Conservation (phyloP, 2,113 vertebrate genomes). For the Ailurus styani region DNA sequence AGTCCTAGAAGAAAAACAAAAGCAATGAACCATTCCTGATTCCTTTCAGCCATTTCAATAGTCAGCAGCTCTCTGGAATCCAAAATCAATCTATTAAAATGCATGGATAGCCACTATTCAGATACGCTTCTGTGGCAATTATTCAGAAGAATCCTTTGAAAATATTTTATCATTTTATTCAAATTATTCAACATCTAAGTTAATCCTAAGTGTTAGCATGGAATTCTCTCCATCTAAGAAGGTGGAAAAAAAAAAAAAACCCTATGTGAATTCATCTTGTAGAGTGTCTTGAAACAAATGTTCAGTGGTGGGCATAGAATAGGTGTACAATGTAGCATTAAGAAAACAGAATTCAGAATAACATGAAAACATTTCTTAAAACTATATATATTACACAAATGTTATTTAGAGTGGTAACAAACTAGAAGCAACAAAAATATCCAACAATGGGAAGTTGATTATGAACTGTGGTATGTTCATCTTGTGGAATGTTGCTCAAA, state of each 20-base stretch:
- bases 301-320: not conserved
- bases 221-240: not conserved
- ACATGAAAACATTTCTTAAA: not conserved
- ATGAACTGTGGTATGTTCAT: not conserved
- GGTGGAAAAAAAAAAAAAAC: not conserved
- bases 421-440: not conserved
- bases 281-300: not conserved
- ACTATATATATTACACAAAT: not conserved
- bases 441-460: not conserved
- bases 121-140: not conserved
- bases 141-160: not conserved
- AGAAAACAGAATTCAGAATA: not conserved
- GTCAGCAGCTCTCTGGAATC: not conserved
- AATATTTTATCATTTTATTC: not conserved
- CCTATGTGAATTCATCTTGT: not conserved
- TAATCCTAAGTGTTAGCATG: not conserved
- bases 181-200: not conserved
- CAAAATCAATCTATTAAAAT: conserved; percentile 15
- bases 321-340: not conserved
- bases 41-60: not conserved
- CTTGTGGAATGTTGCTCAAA: not conserved
- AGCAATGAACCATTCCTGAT: not conserved
- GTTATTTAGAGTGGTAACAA: not conserved
- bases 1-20: not conserved
- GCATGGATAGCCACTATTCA: not conserved